These are phyloP conservation scores for Bryconaethiops microstoma DNA, from an alignment of 2,797 vertebrate species.

Conservation along the genomic window DNA sequence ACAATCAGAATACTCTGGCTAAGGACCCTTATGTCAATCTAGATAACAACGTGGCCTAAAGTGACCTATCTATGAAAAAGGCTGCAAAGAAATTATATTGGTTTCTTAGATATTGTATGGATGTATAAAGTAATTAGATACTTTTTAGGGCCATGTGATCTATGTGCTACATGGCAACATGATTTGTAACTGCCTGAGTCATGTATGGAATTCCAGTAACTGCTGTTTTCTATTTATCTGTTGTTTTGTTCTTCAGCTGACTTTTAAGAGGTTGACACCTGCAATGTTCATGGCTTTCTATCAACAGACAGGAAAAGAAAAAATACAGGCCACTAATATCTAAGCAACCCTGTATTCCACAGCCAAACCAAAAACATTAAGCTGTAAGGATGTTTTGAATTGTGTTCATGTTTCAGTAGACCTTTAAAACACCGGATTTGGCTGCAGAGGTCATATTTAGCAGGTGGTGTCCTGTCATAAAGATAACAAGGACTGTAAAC, in stretches of 20 bases:
- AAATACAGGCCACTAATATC: background rate
- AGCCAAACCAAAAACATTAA: background rate
- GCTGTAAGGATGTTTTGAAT: background rate
- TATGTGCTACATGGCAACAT: background rate
- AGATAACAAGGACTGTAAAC: background rate
- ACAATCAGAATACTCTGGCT: background rate
- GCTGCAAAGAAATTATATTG: background rate
- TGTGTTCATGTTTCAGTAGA: background rate
- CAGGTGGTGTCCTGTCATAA: background rate
- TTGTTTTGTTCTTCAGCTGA: conserved; percentile 39
- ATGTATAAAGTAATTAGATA: background rate
- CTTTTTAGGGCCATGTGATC: background rate
- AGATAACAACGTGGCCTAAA: background rate
- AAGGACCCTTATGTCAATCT: background rate
- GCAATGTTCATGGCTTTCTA: conserved; percentile 42
- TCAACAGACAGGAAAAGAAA: conserved; percentile 29
- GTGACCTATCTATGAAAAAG: background rate
- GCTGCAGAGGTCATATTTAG: background rate
- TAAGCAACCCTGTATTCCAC: background rate
- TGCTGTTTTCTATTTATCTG: conserved; percentile 47
- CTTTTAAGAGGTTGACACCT: conserved; percentile 51
- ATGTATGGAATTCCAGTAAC: conserved; percentile 54
- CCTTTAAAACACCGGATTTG: background rate
- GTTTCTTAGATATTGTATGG: background rate
- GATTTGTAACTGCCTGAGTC: conserved; percentile 34